Percentiles rank a stretch among this genome's conserved stretches.
phyloP scores from a whole-genome alignment of 2,888 invertebrate species.

The Drosophila multiciliata region DNA sequence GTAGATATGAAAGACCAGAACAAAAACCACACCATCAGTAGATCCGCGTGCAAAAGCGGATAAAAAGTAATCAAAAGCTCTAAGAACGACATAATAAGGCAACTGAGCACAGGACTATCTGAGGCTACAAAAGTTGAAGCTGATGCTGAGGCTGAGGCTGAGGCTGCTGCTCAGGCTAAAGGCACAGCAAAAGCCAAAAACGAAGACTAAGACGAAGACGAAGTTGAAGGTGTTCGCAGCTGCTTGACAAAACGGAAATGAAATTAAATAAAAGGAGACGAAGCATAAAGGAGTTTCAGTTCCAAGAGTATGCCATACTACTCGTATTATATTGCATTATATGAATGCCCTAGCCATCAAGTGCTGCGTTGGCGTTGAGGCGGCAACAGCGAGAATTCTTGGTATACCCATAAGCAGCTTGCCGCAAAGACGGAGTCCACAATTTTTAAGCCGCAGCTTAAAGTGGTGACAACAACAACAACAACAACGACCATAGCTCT shows the following conservation, averaged over 20 bases:
- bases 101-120: slow-evolving; percentile 55
- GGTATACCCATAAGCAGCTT: slow-evolving; percentile 60
- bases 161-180: slow-evolving; percentile 1
- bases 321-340: slow-evolving; percentile 62
- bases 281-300: slow-evolving; percentile 51
- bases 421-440: slow-evolving; percentile 31
- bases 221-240: slow-evolving; percentile 61
- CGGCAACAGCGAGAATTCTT: slow-evolving; percentile 62
- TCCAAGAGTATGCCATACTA: slow-evolving; percentile 6
- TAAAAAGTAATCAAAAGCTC: slow-evolving; percentile 80
- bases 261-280: slow-evolving; percentile 64
- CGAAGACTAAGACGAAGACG: slow-evolving; percentile 10
- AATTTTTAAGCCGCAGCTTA: slow-evolving; percentile 74
- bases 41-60: slow-evolving; percentile 74
- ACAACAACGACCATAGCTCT: slow-evolving; percentile 33
- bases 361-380: slow-evolving; percentile 59
- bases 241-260: slow-evolving; percentile 76
- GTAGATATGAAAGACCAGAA: slow-evolving; percentile 51
- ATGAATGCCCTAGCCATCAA: slow-evolving; percentile 48
- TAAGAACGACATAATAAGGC: slow-evolving; percentile 80
- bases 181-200: slow-evolving; percentile 14
- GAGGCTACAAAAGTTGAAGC: slow-evolving; percentile 25
- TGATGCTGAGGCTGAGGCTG: not conserved
- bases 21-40: slow-evolving; percentile 35
- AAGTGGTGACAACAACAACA: slow-evolving; percentile 76